phyloP scores from a whole-genome alignment of 2,888 invertebrate genomes.

The Melanchra persicariae region DNA sequence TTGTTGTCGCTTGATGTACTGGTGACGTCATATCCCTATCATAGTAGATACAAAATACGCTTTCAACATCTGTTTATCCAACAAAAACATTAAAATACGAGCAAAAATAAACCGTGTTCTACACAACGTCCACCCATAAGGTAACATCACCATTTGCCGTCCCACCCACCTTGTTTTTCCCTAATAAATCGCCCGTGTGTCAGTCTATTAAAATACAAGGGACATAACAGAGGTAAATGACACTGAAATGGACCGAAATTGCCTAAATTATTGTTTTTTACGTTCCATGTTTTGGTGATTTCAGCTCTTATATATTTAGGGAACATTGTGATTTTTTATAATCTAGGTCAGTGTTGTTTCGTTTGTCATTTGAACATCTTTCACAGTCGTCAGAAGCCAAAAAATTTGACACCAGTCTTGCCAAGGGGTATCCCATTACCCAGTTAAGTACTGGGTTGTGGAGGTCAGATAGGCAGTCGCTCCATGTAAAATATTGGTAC shows the following conservation, averaged over 20 bases:
- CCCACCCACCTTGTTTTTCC: slow-evolving; percentile 41
- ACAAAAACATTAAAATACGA: slow-evolving; percentile 12
- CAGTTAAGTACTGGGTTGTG: too few relatives aligned
- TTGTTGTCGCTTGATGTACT: too few relatives aligned
- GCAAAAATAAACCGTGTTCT: slow-evolving; percentile 20
- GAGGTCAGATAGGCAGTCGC: too few relatives aligned
- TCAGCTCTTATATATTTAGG: background rate
- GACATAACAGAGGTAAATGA: slow-evolving; percentile 38
- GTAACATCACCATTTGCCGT: slow-evolving; percentile 19
- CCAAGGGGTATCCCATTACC: too few relatives aligned
- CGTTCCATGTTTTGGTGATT: slow-evolving; percentile 22
- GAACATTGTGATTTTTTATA: background rate
- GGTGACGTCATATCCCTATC: too few relatives aligned
- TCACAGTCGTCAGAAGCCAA: too few relatives aligned
- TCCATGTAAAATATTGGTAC: too few relatives aligned
- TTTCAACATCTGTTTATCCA: background rate
- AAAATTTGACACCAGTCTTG: too few relatives aligned
- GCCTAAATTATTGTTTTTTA: slow-evolving; percentile 43
- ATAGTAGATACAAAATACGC: background rate
- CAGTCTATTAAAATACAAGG: slow-evolving; percentile 51
- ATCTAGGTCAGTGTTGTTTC: background rate
- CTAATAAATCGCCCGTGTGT: slow-evolving; percentile 45
- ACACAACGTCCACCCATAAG: slow-evolving; percentile 1
- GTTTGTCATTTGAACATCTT: too few relatives aligned
- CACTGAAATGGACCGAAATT: slow-evolving; percentile 40